These are phyloP conservation scores for Micropoecilia bifurca DNA, from an alignment of 2,797 vertebrate species.

Conservation along the genomic window DNA sequence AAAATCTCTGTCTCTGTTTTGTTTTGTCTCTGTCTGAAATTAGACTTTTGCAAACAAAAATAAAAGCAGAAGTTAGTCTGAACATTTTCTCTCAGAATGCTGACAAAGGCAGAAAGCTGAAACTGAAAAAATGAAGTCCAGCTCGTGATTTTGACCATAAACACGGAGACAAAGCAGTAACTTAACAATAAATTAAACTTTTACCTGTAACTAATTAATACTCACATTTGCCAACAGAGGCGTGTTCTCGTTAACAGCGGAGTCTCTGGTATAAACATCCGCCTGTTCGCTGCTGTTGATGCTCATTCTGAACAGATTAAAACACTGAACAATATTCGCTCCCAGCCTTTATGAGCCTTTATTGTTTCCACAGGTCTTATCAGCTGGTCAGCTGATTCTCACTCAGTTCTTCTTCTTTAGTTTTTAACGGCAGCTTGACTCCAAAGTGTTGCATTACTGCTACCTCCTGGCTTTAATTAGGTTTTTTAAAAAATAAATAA, in stretches of 20 bases:
- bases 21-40: too few species aligned
- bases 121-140: background rate
- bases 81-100: background rate
- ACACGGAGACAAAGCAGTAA: background rate
- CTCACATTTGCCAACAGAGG: constrained; percentile 77
- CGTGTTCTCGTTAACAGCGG: constrained; percentile 36
- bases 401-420: background rate
- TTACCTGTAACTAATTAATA: constrained; percentile 9
- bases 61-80: background rate
- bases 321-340: background rate
- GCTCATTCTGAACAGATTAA: constrained; percentile 54
- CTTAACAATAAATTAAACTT: background rate
- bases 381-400: background rate
- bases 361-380: constrained; percentile 15
- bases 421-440: background rate
- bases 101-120: constrained; percentile 42
- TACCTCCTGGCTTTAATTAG: background rate
- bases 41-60: background rate
- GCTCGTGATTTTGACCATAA: constrained; percentile 31
- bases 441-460: background rate
- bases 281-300: constrained; percentile 12
- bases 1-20: too few species aligned
- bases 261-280: constrained; percentile 5
- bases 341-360: background rate
- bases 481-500: background rate